Percentiles rank a stretch among this genome's conserved stretches.
Conservation (phyloP, 2,888 invertebrate genomes). For the Mythimna loreyi region DNA sequence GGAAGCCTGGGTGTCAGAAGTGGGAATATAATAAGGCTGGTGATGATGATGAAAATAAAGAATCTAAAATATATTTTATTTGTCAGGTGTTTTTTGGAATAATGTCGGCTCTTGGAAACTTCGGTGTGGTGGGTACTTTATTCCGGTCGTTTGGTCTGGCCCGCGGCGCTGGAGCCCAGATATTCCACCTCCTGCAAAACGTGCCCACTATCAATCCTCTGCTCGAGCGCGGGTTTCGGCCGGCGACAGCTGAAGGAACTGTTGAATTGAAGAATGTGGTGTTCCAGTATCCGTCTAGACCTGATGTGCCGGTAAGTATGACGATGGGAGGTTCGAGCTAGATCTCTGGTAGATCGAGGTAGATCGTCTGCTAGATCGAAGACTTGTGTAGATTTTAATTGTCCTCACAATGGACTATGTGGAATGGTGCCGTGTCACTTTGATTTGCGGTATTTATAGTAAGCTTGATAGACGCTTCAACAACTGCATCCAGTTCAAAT, state of each 20-base stretch:
- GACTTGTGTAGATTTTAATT: too few relatives aligned
- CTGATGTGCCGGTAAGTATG: slow-evolving; percentile 91
- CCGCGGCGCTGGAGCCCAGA: slow-evolving; percentile 93
- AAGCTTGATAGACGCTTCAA: too few relatives aligned
- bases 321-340: too few relatives aligned
- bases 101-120: slow-evolving; percentile 70
- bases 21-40: too few relatives aligned
- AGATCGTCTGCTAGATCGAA: too few relatives aligned
- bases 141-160: slow-evolving; percentile 94
- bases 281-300: slow-evolving; percentile 95
- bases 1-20: too few relatives aligned
- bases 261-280: slow-evolving; percentile 93
- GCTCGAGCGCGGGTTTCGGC: slow-evolving; percentile 90
- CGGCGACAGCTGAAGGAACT: slow-evolving; percentile 89
- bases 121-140: slow-evolving; percentile 66
- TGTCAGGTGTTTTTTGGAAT: slow-evolving; percentile 90
- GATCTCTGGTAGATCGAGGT: too few relatives aligned
- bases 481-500: too few relatives aligned
- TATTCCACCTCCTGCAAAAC: slow-evolving; percentile 93
- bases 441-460: too few relatives aligned
- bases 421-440: too few relatives aligned
- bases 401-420: too few relatives aligned
- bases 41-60: not conserved
- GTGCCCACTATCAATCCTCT: slow-evolving; percentile 93
- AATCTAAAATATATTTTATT: not conserved